Evolutionary conservation across 2,888 invertebrate genomes (phyloP).

Genomic region (Eupithecia vulgata): DNA sequence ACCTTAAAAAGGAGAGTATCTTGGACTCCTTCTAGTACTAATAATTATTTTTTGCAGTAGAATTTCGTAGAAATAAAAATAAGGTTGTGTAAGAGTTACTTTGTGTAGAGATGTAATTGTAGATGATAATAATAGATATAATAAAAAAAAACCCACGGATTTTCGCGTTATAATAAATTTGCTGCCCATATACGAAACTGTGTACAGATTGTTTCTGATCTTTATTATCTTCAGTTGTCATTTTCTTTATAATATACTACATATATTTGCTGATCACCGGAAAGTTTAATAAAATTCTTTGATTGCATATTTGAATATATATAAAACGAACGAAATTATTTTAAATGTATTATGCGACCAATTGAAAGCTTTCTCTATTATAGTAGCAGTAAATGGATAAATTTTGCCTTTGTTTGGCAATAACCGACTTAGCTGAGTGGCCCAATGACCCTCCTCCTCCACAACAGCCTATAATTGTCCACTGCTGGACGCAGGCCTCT

Average conservation of each 20-base stretch:
- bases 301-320: slow-evolving; percentile 20
- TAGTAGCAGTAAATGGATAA: slow-evolving; percentile 12
- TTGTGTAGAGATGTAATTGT: too few species aligned
- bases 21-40: too few species aligned
- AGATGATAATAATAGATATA: not conserved
- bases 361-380: slow-evolving; percentile 26
- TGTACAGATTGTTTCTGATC: not conserved
- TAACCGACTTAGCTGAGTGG: slow-evolving; percentile 6
- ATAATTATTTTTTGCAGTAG: not conserved
- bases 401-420: slow-evolving; percentile 17
- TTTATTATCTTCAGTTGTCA: slow-evolving; percentile 2
- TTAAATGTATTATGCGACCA: slow-evolving; percentile 30
- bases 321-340: slow-evolving; percentile 25
- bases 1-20: too few species aligned
- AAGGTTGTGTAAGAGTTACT: too few species aligned
- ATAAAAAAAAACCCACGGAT: not conserved
- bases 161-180: not conserved
- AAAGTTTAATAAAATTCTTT: slow-evolving; percentile 28
- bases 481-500: too few species aligned
- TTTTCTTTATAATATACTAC: slow-evolving; percentile 21
- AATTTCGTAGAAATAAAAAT: not conserved
- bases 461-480: too few species aligned
- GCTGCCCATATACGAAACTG: not conserved
- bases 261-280: slow-evolving; percentile 26
- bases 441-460: too few species aligned